Evolutionary conservation across 2,888 invertebrate species (phyloP).

Genomic region (Drosophila acutilabella): DNA sequence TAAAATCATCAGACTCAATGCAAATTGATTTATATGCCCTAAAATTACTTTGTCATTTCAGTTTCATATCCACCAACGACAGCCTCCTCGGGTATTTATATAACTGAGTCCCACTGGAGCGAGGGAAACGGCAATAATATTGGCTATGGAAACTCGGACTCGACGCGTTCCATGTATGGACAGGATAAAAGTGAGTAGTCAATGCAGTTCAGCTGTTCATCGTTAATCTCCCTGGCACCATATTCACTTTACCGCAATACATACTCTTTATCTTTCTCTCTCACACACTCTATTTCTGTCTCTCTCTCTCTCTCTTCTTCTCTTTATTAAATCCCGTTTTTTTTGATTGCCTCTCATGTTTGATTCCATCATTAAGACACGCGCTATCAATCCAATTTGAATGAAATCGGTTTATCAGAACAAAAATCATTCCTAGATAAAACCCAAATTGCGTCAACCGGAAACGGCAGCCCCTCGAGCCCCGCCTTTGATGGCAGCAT

Average conservation of each 20-base stretch:
- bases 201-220: conserved; percentile 6
- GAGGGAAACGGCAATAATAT: conserved; percentile 67
- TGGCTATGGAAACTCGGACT: conserved; percentile 74
- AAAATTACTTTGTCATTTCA: conserved; percentile 34
- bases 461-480: conserved; percentile 63
- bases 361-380: conserved; percentile 85
- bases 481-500: conserved; percentile 42
- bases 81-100: conserved; percentile 69
- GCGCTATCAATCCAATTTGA: conserved; percentile 90
- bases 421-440: conserved; percentile 87
- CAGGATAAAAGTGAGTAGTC: conserved; percentile 82
- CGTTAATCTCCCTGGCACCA: conserved; percentile 30
- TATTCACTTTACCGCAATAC: conserved; percentile 25
- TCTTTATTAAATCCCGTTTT: conserved; percentile 11
- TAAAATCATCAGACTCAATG: too few species aligned
- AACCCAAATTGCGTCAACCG: conserved; percentile 68
- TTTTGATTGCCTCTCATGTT: conserved; percentile 28
- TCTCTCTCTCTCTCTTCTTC: conserved; percentile 7
- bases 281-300: conserved; percentile 14
- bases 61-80: conserved; percentile 85
- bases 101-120: conserved; percentile 81
- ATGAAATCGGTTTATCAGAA: conserved; percentile 92
- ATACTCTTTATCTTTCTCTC: conserved; percentile 5
- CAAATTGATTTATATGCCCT: too few species aligned
- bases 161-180: conserved; percentile 73